A percentile compares a stretch with the other conserved stretches of the same genome.
Evolutionary conservation across 92 coral and sea anemone species (phyloP).

Genomic region (Galaxea fascicularis): DNA sequence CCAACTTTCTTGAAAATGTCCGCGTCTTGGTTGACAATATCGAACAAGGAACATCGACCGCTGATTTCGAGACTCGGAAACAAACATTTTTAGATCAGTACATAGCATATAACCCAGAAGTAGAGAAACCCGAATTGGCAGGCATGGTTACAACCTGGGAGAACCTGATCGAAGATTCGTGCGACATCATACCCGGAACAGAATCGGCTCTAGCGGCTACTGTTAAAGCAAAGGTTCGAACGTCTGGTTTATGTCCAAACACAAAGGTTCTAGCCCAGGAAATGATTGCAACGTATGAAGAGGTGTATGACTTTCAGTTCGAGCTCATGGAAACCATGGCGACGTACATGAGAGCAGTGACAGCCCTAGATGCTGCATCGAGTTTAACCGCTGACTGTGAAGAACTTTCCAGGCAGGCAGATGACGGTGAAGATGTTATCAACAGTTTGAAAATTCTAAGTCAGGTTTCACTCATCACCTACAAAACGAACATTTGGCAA

Average conservation of each 20-base stretch:
- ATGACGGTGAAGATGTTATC: conserved; percentile 15
- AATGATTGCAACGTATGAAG: conserved; percentile 37
- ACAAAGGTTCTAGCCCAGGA: conserved; percentile 50
- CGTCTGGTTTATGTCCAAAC: conserved; percentile 33
- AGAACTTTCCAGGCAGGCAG: not conserved
- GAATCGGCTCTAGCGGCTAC: conserved; percentile 2
- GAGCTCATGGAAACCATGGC: conserved; percentile 63
- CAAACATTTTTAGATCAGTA: conserved; percentile 34
- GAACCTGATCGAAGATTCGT: conserved; percentile 23
- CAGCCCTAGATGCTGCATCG: conserved; percentile 37
- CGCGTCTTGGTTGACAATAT: conserved; percentile 10
- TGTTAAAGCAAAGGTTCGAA: not conserved
- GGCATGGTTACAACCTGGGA: conserved; percentile 22
- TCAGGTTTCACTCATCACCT: conserved; percentile 21
- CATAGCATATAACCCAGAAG: conserved; percentile 36
- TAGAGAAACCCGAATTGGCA: conserved; percentile 43
- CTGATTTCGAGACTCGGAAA: conserved; percentile 29
- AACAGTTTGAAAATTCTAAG: conserved; percentile 6
- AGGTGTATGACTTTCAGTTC: conserved; percentile 59
- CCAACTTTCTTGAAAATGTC: conserved; percentile 19
- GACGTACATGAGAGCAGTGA: conserved; percentile 42
- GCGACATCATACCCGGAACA: conserved; percentile 13
- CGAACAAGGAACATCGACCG: not conserved
- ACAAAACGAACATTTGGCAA: conserved; percentile 46
- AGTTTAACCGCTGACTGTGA: conserved; percentile 39